Evolutionary conservation across 1,140 invertebrate species (phyloP), one percentile per base, ranked within the genome.

Genomic region (Tetramorium parvispinum): DNA sequence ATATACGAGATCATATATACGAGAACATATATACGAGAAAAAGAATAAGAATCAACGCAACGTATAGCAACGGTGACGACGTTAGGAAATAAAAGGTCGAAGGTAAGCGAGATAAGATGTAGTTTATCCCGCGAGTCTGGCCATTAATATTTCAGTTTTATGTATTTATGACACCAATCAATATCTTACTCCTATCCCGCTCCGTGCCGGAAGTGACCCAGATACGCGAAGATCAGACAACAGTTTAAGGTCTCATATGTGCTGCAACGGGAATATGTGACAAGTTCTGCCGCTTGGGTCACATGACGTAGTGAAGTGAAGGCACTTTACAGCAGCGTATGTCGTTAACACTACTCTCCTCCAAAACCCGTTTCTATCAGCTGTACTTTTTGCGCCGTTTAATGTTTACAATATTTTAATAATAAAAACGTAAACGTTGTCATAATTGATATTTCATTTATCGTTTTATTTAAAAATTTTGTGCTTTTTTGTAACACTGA

Each of bases 101-200:
- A 88, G 49, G 65, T 59, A 77, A 88, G 11, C 46, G 70, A 11
- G 27, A 57, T 63, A 61, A 77, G 57, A 27, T 37, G 21, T 24
- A 68, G 68, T 40, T 83, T 83, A 83, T 83, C 79, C 55, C 68
- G 27, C 68, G 40, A 75, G 53, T 83, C 68, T 75, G 53, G 18
- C 16, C 68, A 27, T 83, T 83, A 83, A 83, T 83, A 83, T 13
- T 83, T 83, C 53, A 83, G 79, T 75, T 83, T 83, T 40, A 27
- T 18, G n/a, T 75, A 83, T 83, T 83, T 83, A 83, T 27, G 68
- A 55, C 68, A 24, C 40, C 68, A 71, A 83, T 83, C 79, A 83
- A 83, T 83, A 83, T 49, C 68, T 68, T 83, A 83, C 75, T 83
- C 53, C 79, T 49, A 83, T 75, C 68, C 6, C 53, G 37, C 68